Percentiles rank a stretch among this genome's conserved stretches.
Conservation (phyloP, 2,113 vertebrate genomes). For the Megaceryle maxima region DNA sequence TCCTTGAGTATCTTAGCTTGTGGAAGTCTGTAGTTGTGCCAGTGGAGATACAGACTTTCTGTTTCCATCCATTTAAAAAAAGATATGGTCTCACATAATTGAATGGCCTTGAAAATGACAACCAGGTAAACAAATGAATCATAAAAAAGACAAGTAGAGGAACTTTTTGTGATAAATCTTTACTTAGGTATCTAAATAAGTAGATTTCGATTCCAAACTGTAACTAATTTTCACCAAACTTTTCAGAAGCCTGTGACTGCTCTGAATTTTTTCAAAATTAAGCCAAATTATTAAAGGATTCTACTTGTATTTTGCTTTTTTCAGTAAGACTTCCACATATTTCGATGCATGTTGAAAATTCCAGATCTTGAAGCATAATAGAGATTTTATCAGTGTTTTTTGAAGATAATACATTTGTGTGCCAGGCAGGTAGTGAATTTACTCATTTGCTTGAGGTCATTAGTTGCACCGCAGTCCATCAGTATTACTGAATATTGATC, state of each 20-base stretch:
- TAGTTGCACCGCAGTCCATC: not conserved
- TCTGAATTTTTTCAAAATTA: not conserved
- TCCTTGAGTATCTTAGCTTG: not conserved
- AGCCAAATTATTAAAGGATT: not conserved
- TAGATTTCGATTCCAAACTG: not conserved
- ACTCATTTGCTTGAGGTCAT: not conserved
- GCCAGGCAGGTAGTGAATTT: not conserved
- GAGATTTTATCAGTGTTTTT: not conserved
- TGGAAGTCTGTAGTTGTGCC: not conserved
- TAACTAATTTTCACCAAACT: not conserved
- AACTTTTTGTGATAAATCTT: not conserved
- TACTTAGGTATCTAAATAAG: not conserved
- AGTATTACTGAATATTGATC: conserved; percentile 28
- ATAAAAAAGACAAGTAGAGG: not conserved
- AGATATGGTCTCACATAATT: not conserved
- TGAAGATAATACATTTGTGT: not conserved
- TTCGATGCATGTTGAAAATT: not conserved
- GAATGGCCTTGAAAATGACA: not conserved
- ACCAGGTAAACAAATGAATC: not conserved
- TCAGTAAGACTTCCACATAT: not conserved
- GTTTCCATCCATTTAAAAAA: not conserved
- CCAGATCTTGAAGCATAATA: not conserved
- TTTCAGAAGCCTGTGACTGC: not conserved
- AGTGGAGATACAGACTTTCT: not conserved
- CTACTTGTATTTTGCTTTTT: not conserved